Conservation (phyloP, 2,888 invertebrate species). For the Diogma glabrata region DNA sequence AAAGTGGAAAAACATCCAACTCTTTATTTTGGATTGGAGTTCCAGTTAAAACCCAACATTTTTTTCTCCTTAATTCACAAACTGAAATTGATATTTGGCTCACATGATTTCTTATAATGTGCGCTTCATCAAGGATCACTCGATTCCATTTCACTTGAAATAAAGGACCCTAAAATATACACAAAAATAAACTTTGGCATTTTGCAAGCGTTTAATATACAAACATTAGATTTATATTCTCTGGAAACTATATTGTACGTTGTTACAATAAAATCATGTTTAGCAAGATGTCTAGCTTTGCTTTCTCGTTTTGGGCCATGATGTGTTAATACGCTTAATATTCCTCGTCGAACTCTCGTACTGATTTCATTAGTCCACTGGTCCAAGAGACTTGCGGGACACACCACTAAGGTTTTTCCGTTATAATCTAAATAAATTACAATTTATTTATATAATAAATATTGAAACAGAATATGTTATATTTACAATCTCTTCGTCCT, state of each 20-base stretch:
- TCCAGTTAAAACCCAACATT: constrained; percentile 82
- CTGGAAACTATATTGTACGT: constrained; percentile 68
- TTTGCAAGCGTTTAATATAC: too few species aligned
- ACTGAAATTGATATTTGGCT: constrained; percentile 60
- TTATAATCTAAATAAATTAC: constrained; percentile 32
- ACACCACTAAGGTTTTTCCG: constrained; percentile 78
- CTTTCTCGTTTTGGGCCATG: constrained; percentile 70
- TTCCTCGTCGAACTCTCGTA: constrained; percentile 46
- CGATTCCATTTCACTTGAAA: constrained; percentile 70
- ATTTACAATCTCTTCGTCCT: constrained; percentile 28
- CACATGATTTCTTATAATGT: constrained; percentile 81
- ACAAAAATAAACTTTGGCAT: constrained; percentile 24
- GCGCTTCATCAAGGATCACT: constrained; percentile 88
- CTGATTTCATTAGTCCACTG: constrained; percentile 82
- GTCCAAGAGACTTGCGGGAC: constrained; percentile 79
- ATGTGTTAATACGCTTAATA: constrained; percentile 55
- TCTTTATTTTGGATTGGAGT: constrained; percentile 94
- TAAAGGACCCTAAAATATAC: constrained; percentile 39
- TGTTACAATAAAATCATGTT: constrained; percentile 74
- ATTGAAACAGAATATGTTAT: not conserved
- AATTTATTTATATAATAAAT: not conserved
- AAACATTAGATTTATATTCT: constrained; percentile 40
- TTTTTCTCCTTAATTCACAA: constrained; percentile 46
- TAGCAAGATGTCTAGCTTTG: constrained; percentile 48
- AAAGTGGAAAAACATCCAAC: constrained; percentile 63